Percentiles rank a stretch among this genome's conserved stretches.
These are phyloP conservation scores for Morbakka virulenta DNA, from an alignment of 30 jellyfish, hydroid and myxozoan genomes.

Conservation along the genomic window DNA sequence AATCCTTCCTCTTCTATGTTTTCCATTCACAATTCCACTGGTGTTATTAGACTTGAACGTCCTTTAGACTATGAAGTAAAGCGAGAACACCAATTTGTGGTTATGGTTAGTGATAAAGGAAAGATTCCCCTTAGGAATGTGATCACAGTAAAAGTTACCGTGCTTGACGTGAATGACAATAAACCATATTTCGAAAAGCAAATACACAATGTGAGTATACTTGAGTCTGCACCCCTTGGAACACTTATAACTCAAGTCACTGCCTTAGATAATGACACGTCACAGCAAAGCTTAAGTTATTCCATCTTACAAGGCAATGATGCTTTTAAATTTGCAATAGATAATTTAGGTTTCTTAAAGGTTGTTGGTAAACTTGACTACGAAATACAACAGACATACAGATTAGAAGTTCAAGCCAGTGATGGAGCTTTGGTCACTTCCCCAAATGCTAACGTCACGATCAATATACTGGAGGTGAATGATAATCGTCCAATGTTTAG, in stretches of 20 bases:
- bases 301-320: constrained; percentile 9
- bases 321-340: neutral
- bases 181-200: constrained; percentile 7
- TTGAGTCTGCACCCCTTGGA: constrained; percentile 36
- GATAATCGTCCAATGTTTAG: constrained; percentile 39
- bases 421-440: neutral
- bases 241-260: constrained; percentile 2
- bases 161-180: constrained; percentile 11
- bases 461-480: constrained; percentile 36
- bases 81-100: neutral
- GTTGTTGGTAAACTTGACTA: constrained; percentile 13
- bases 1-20: neutral
- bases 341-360: neutral
- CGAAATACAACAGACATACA: constrained; percentile 1
- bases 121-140: neutral
- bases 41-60: neutral
- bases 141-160: constrained; percentile 19
- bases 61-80: constrained; percentile 31
- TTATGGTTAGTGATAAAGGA: constrained; percentile 7
- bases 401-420: constrained; percentile 34
- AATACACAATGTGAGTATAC: neutral
- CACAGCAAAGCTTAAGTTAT: too few species aligned
- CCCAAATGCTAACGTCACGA: constrained; percentile 21
- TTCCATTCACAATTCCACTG: constrained; percentile 5
- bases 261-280: neutral